A percentile compares a stretch with the other conserved stretches of the same genome.
Evolutionary conservation across 2,797 vertebrate genomes (phyloP).

Genomic region (Cryptoblepharus egeriae): DNA sequence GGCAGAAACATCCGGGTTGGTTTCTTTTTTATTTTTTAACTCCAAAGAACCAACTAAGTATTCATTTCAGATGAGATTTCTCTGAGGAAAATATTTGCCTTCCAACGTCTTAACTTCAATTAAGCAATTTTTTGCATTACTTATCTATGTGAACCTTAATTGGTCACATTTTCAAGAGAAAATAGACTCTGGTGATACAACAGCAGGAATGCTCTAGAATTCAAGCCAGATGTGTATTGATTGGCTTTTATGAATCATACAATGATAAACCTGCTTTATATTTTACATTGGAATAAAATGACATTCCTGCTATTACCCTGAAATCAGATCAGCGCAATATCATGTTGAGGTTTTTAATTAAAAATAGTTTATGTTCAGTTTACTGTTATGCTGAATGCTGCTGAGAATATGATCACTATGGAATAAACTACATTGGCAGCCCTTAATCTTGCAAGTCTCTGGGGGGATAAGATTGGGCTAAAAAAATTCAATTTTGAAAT

Average conservation of each 20-base stretch:
- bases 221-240: constrained; percentile 16
- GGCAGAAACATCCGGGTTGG: constrained; percentile 5
- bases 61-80: constrained; percentile 46
- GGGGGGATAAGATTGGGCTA: no score
- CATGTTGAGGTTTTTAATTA: neutral
- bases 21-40: constrained; percentile 12
- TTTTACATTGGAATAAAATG: neutral
- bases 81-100: constrained; percentile 57
- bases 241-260: constrained; percentile 2
- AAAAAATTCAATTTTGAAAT: neutral
- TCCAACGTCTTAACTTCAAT: constrained; percentile 53
- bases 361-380: neutral
- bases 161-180: constrained; percentile 23
- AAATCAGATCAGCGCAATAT: neutral
- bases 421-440: no score
- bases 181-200: constrained; percentile 24
- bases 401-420: neutral
- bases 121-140: constrained; percentile 39
- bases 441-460: no score
- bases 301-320: neutral
- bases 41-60: constrained; percentile 42
- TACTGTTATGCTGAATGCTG: neutral
- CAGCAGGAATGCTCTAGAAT: neutral
- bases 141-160: constrained; percentile 34
- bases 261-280: neutral